Base-by-base conservation (phyloP, 1,140 invertebrate species). In the Caenorhabditis inopinata region DNA sequence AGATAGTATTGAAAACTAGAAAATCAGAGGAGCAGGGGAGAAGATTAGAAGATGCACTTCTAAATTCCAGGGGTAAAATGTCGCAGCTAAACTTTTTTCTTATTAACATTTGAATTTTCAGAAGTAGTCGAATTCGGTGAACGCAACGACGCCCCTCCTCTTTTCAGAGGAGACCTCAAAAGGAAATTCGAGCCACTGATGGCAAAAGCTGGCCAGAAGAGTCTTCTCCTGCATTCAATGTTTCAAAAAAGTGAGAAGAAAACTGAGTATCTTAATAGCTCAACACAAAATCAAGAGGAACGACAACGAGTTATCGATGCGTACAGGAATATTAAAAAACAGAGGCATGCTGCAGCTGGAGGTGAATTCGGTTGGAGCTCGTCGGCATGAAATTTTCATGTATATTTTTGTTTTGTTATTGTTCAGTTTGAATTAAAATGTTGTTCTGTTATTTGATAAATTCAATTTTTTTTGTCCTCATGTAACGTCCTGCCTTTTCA, bases 71-170 rank as follows among this genome's bases (percentile, higher is more conserved):
- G 29, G 73, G 73, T 74, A n/a, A n/a, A n/a, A n/a, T n/a, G n/a
- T n/a, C n/a, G n/a, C n/a, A n/a, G n/a, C n/a, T n/a, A n/a, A n/a
- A n/a, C n/a, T n/a, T n/a, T n/a, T n/a, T n/a, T n/a, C n/a, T n/a
- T n/a, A n/a, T n/a, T n/a, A n/a, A n/a, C n/a, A n/a, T n/a, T n/a
- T n/a, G n/a, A n/a, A 16, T 11, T 78, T 78, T 11, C 62, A 78
- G 77, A 78, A 78, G 27, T 78, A 0, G 46, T 78, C 21, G 53
- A 73, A n/a, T 78, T 78, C 53, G 77, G 77, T 11, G 77, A 78
- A 62, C 77, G 77, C 9, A 35, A 78, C 62, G 77, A 78, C 38
- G 77, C 77, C 9, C 77, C 77, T 7, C 77, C 77, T 12, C 42
- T 38, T 21, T 78, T 78, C 38, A 21, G 18, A 3, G 77, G 77